These are phyloP conservation scores for Cydia pomonella DNA, from an alignment of 1,140 invertebrate genomes.

Conservation along the genomic window DNA sequence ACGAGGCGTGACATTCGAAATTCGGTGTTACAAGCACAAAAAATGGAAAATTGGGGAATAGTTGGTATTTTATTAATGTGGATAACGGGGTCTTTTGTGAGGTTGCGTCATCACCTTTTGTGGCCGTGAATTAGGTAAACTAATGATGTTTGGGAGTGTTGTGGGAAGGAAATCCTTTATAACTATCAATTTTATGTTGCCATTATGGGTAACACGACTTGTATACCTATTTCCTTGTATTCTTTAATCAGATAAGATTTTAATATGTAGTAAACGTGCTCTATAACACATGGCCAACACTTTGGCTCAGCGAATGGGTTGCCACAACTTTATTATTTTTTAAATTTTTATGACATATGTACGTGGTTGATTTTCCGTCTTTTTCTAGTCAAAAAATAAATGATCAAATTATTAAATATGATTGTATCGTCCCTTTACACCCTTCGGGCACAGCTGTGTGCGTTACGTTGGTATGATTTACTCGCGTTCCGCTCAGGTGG, in stretches of 20 bases:
- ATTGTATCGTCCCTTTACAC: neutral
- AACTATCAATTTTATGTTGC: constrained; percentile 37
- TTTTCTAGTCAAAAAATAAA: no score
- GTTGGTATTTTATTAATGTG: constrained; percentile 65
- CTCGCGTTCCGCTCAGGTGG: constrained; percentile 52
- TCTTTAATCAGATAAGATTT: no score
- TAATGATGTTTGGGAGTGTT: constrained; percentile 49
- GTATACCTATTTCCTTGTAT: no score
- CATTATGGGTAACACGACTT: no score
- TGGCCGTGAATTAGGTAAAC: constrained; percentile 47
- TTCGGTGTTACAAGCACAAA: constrained; percentile 64
- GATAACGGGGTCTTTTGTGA: constrained; percentile 61
- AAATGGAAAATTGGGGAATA: constrained; percentile 53
- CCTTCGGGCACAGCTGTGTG: constrained; percentile 22
- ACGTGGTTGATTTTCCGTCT: no score
- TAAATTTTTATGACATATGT: no score
- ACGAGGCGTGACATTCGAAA: constrained; percentile 73
- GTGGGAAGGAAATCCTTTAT: constrained; percentile 56
- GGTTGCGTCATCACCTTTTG: constrained; percentile 52
- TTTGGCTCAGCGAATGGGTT: no score
- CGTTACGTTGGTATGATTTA: constrained; percentile 43
- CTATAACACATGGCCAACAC: neutral
- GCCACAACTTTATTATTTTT: no score
- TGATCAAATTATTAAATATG: no score
- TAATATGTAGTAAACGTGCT: no score